Conservation (phyloP, 2,797 vertebrate genomes). For the Poeciliopsis presidionis region DNA sequence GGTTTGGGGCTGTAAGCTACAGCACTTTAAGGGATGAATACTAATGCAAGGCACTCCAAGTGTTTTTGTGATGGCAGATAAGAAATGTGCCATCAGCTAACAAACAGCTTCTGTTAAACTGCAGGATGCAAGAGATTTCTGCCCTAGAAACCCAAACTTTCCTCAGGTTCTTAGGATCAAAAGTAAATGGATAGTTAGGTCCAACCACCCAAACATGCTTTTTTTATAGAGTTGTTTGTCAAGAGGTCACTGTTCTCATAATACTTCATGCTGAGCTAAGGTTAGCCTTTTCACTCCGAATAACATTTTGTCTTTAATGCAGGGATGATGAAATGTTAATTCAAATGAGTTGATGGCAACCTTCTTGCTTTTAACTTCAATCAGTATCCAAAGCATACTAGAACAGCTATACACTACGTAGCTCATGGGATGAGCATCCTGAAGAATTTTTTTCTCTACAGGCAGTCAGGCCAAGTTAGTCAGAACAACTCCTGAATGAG, state of each 20-base stretch:
- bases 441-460: background rate
- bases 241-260: background rate
- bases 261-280: background rate
- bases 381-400: background rate
- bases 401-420: background rate
- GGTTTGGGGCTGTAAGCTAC: background rate
- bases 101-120: background rate
- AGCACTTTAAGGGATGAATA: background rate
- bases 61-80: background rate
- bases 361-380: background rate
- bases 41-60: background rate
- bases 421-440: background rate
- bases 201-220: background rate
- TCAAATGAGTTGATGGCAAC: background rate
- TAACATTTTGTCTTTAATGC: background rate
- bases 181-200: background rate
- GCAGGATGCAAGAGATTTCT: background rate
- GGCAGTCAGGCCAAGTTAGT: background rate
- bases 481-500: conserved; percentile 1
- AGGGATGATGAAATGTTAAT: background rate
- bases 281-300: background rate
- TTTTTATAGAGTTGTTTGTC: background rate
- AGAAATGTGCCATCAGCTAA: too few species aligned
- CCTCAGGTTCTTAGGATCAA: background rate
- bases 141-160: background rate